A percentile compares a stretch with the other conserved stretches of the same genome.
Evolutionary conservation across 2,888 invertebrate species (phyloP).

Genomic region (Lutraria lutraria): DNA sequence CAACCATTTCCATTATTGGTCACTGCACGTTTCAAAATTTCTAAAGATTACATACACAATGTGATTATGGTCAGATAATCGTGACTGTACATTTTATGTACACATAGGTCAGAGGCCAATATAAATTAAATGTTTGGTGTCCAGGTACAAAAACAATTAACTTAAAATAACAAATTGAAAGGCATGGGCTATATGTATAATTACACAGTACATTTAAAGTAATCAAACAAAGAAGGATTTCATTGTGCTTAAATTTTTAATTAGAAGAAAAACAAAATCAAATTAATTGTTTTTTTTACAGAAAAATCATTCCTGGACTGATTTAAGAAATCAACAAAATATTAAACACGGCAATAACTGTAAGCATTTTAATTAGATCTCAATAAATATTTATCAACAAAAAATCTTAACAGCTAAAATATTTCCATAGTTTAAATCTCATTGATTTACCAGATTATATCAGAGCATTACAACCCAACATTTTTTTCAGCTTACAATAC

Average conservation of each 20-base stretch:
- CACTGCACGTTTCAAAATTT: conserved; percentile 45
- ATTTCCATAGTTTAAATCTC: neutral
- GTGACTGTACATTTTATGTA: conserved; percentile 25
- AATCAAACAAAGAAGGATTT: too few relatives aligned
- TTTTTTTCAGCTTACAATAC: conserved; percentile 8
- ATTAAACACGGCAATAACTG: too few relatives aligned
- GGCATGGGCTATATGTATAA: too few relatives aligned
- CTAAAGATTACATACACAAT: conserved; percentile 44
- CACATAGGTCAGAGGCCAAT: conserved; percentile 6
- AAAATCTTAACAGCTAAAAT: neutral
- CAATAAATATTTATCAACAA: too few relatives aligned
- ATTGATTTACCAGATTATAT: neutral
- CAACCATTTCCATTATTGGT: conserved; percentile 50
- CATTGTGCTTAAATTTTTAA: too few relatives aligned
- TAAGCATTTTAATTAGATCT: too few relatives aligned
- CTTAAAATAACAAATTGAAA: neutral
- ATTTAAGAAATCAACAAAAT: too few relatives aligned
- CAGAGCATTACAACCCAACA: neutral
- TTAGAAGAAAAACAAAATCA: too few relatives aligned
- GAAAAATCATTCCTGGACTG: too few relatives aligned
- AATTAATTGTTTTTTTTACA: too few relatives aligned
- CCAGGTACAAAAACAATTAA: neutral
- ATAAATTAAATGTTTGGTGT: neutral
- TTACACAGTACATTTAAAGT: too few relatives aligned
- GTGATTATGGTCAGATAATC: conserved; percentile 38